Evolutionary conservation across 2,797 vertebrate species (phyloP).

Genomic region (Potorous gilbertii): DNA sequence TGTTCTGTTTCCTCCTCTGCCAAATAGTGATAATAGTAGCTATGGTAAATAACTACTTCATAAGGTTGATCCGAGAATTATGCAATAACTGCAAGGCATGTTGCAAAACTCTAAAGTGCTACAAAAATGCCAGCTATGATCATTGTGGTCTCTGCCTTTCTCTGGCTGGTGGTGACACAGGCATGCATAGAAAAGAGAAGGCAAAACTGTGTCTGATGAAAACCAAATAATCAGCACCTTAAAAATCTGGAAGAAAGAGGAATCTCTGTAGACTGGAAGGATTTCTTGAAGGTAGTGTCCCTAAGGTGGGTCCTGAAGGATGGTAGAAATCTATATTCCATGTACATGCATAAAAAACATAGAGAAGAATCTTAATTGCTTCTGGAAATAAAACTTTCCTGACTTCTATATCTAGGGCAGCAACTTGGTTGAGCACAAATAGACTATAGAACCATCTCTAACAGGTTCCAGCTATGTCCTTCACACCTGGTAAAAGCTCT

Average conservation of each 20-base stretch:
- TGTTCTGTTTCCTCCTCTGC: neutral
- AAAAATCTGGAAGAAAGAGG: neutral
- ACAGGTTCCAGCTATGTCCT: neutral
- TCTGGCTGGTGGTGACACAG: neutral
- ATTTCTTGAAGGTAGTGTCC: neutral
- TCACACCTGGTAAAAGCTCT: rapidly evolving
- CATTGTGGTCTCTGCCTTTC: neutral
- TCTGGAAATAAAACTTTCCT: neutral
- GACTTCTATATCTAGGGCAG: neutral
- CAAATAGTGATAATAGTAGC: neutral
- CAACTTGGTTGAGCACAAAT: neutral
- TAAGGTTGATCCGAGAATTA: neutral
- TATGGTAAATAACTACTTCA: neutral
- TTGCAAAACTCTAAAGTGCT: neutral
- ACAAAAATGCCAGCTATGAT: neutral
- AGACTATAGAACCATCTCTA: neutral
- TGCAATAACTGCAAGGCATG: neutral
- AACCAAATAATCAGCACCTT: neutral
- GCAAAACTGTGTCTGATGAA: neutral
- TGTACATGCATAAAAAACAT: neutral
- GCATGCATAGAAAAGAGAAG: neutral
- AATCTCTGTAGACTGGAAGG: neutral
- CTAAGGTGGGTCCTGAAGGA: neutral
- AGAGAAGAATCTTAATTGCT: neutral
- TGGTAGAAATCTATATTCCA: neutral